Conservation (phyloP, 1,140 invertebrate species). For the Laupala kohalensis region DNA sequence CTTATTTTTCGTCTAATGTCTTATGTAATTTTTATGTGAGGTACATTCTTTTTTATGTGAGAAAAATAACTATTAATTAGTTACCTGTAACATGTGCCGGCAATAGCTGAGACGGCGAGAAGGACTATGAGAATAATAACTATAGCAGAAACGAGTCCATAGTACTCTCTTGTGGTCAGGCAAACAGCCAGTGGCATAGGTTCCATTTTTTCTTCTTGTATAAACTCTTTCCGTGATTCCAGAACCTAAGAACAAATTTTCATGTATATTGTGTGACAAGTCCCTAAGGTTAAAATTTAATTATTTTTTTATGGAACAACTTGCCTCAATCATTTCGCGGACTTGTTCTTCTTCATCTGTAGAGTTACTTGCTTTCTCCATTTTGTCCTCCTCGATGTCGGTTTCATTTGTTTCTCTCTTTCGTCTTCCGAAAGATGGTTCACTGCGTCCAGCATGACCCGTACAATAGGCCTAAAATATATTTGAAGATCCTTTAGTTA, state of each 20-base stretch:
- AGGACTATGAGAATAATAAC: slow-evolving; percentile 53
- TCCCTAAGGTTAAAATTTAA: background rate
- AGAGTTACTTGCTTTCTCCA: slow-evolving; percentile 22
- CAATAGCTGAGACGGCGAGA: slow-evolving; percentile 45
- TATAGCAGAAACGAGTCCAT: slow-evolving; percentile 56
- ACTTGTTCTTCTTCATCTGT: slow-evolving; percentile 51
- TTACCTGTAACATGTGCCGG: slow-evolving; percentile 54
- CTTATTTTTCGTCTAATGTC: too few species aligned
- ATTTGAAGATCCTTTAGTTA: background rate
- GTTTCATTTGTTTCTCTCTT: slow-evolving; percentile 45
- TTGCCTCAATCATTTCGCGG: slow-evolving; percentile 73
- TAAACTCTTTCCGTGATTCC: slow-evolving; percentile 57
- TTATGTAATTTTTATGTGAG: too few species aligned
- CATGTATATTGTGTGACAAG: background rate
- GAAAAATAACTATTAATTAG: too few species aligned
- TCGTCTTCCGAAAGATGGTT: slow-evolving; percentile 64
- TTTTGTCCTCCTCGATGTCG: slow-evolving; percentile 23
- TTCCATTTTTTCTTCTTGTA: slow-evolving; percentile 40
- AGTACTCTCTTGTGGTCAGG: slow-evolving; percentile 58
- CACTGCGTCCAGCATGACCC: slow-evolving; percentile 53
- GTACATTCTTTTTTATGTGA: too few species aligned
- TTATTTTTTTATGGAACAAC: slow-evolving; percentile 7
- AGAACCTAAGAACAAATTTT: slow-evolving; percentile 34
- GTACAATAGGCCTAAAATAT: slow-evolving; percentile 55
- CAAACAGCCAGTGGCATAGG: slow-evolving; percentile 51